phyloP scores from a whole-genome alignment of 1,140 invertebrate species.

The Hermatobates lingyangjiaoensis region DNA sequence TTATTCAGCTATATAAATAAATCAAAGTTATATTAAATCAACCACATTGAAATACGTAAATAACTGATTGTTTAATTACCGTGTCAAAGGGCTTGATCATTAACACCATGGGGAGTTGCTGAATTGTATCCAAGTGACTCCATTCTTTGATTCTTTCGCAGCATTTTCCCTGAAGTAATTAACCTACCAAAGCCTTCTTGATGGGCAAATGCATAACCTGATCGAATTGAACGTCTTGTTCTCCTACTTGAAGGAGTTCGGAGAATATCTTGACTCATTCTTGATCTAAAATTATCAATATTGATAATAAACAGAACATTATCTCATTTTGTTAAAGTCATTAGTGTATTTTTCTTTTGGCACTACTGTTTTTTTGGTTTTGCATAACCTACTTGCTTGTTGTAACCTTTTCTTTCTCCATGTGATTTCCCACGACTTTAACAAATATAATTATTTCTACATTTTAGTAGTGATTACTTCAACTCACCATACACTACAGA shows the following conservation, averaged over 20 bases:
- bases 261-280: constrained; percentile 53
- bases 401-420: too few species aligned
- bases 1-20: neutral
- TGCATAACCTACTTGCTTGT: too few species aligned
- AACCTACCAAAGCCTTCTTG: constrained; percentile 75
- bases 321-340: neutral
- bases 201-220: constrained; percentile 97
- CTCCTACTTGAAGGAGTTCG: constrained; percentile 70
- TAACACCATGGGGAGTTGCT: neutral
- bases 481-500: neutral
- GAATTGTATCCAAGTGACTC: constrained; percentile 11
- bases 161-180: constrained; percentile 95
- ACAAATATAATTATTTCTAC: too few species aligned
- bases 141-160: constrained; percentile 60
- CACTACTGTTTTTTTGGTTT: too few species aligned
- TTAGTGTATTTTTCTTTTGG: too few species aligned
- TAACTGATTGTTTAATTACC: neutral
- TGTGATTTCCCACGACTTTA: too few species aligned
- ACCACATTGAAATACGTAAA: neutral
- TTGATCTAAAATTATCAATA: constrained; percentile 27
- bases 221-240: constrained; percentile 73
- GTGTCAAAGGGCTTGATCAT: constrained; percentile 7
- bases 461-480: neutral
- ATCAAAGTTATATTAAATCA: neutral
- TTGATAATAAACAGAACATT: constrained; percentile 7